Evolutionary conservation across 2,113 vertebrate genomes (phyloP).

Genomic region (Rhinogobius similis): DNA sequence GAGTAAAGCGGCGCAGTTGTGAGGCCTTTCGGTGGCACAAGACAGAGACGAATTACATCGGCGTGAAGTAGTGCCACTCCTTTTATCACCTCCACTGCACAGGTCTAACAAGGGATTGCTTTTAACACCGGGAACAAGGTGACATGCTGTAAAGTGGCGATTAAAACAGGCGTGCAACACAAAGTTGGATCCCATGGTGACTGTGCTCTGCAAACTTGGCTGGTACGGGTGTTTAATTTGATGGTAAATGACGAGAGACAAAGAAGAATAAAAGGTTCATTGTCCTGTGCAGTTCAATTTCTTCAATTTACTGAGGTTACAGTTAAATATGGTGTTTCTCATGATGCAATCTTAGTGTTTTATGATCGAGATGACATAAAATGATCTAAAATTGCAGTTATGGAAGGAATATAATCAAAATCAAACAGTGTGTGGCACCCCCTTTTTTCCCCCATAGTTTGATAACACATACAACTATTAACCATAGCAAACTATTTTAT

Average conservation of each 20-base stretch:
- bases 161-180: constrained; percentile 15
- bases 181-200: background rate
- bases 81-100: constrained; percentile 17
- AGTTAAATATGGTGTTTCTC: no score
- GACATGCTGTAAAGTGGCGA: constrained; percentile 18
- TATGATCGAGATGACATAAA: no score
- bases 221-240: background rate
- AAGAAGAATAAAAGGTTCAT: no score
- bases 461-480: background rate
- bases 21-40: constrained; percentile 27
- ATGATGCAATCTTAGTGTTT: no score
- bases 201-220: background rate
- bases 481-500: background rate
- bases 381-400: no score
- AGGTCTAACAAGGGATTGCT: constrained; percentile 24
- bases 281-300: background rate
- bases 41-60: constrained; percentile 20
- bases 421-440: no score
- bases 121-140: background rate
- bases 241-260: no score
- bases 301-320: no score
- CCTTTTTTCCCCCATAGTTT: no score
- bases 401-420: no score
- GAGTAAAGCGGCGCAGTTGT: constrained; percentile 28
- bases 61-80: constrained; percentile 20